Percentiles rank a stretch among this genome's conserved stretches.
phyloP scores from a whole-genome alignment of 2,888 invertebrate genomes.

The Clanis bilineata region DNA sequence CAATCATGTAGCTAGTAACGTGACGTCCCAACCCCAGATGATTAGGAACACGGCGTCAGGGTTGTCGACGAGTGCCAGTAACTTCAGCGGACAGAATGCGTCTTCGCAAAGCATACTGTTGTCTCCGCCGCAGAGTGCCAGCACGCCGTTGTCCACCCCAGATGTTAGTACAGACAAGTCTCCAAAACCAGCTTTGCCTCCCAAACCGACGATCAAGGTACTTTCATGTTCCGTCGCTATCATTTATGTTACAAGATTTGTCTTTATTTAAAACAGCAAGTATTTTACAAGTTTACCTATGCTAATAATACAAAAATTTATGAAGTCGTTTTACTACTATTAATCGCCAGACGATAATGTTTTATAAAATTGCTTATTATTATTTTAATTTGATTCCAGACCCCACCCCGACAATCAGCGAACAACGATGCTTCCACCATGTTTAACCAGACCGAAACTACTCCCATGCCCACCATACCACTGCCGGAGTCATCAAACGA shows the following conservation, averaged over 20 bases:
- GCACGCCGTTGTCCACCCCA: constrained; percentile 82
- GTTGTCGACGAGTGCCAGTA: constrained; percentile 72
- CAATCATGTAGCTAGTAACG: constrained; percentile 75
- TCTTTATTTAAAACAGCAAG: too few relatives aligned
- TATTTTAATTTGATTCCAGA: constrained; percentile 49
- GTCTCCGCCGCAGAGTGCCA: constrained; percentile 84
- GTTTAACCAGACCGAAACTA: constrained; percentile 57
- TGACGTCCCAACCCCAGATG: constrained; percentile 77
- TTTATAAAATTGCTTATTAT: background rate
- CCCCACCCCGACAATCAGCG: constrained; percentile 78
- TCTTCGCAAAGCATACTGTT: constrained; percentile 73
- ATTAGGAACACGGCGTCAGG: constrained; percentile 78
- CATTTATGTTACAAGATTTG: background rate
- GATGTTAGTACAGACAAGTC: constrained; percentile 80
- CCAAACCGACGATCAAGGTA: constrained; percentile 89
- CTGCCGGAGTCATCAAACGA: constrained; percentile 63
- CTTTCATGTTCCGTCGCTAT: background rate
- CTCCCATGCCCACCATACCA: constrained; percentile 59
- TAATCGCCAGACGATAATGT: background rate
- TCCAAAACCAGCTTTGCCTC: constrained; percentile 90
- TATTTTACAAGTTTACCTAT: too few relatives aligned
- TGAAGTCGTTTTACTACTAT: background rate
- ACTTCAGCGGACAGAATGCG: constrained; percentile 64
- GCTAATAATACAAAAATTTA: too few relatives aligned
- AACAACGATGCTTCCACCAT: constrained; percentile 56